phyloP scores from a whole-genome alignment of 2,113 vertebrate species.

The Mandrillus leucophaeus region DNA sequence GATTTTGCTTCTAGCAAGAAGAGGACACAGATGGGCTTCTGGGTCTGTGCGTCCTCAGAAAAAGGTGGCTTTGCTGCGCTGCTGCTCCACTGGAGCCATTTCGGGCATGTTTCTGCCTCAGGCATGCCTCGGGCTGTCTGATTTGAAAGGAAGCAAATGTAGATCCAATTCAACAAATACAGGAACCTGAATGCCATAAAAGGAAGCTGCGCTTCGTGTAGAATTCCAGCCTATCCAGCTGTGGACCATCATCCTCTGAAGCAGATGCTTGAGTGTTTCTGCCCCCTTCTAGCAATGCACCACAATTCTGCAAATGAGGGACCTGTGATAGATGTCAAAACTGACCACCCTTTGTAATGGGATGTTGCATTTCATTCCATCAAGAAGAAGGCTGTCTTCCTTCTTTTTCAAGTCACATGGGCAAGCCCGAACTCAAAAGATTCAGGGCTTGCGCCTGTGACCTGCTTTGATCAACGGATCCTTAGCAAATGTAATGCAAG shows the following conservation, averaged over 20 bases:
- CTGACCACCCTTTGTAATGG: neutral
- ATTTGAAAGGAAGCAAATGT: neutral
- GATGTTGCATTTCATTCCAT: too few species aligned
- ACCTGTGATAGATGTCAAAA: neutral
- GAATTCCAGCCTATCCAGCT: neutral
- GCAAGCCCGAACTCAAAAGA: too few species aligned
- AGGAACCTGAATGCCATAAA: neutral
- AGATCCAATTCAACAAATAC: neutral
- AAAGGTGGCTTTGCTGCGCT: neutral
- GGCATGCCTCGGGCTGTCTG: neutral
- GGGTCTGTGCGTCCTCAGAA: neutral
- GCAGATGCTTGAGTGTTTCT: fast-evolving
- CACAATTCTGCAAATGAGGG: neutral
- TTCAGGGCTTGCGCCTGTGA: fast-evolving
- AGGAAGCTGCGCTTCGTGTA: fast-evolving
- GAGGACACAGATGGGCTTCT: neutral
- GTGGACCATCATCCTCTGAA: neutral
- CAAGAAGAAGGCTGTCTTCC: neutral
- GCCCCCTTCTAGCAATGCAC: neutral
- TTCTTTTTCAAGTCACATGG: neutral
- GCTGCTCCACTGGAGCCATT: neutral
- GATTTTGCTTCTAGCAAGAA: neutral
- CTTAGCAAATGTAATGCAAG: neutral
- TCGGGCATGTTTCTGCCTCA: neutral
- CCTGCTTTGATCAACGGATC: fast-evolving